A percentile compares a stretch with the other conserved stretches of the same genome.
These are phyloP conservation scores for Barypeithes pellucidus DNA, from an alignment of 2,888 invertebrate genomes.

Conservation along the genomic window DNA sequence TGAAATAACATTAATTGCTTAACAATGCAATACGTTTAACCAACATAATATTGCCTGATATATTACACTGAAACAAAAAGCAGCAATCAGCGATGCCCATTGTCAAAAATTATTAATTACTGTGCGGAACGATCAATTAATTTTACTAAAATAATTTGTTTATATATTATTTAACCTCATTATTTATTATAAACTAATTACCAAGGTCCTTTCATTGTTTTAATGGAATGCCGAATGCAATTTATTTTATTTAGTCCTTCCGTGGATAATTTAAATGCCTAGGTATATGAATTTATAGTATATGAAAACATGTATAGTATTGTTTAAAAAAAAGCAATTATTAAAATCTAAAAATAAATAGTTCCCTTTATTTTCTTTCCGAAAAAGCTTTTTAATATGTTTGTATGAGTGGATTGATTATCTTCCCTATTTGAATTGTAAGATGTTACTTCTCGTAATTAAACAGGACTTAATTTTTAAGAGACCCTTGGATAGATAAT, in stretches of 20 bases:
- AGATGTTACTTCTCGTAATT: too few species aligned
- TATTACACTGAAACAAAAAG: conserved; percentile 22
- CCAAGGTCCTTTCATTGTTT: conserved; percentile 4
- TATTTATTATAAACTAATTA: conserved; percentile 30
- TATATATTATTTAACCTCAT: conserved; percentile 29
- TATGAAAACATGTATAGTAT: too few species aligned
- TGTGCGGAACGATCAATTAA: conserved; percentile 24
- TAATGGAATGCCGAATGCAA: not conserved
- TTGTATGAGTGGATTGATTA: too few species aligned
- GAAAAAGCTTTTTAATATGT: too few species aligned
- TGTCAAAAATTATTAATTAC: conserved; percentile 24
- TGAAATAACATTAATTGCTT: not conserved
- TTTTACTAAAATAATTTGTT: conserved; percentile 26
- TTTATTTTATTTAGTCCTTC: not conserved
- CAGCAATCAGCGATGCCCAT: conserved; percentile 3
- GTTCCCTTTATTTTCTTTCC: too few species aligned
- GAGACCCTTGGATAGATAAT: too few species aligned
- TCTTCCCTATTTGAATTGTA: too few species aligned
- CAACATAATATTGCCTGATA: conserved; percentile 19
- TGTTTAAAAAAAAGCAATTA: too few species aligned
- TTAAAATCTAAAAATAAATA: too few species aligned
- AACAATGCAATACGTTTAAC: conserved; percentile 4
- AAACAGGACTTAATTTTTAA: too few species aligned
- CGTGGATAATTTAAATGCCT: too few species aligned
- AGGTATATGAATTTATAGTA: too few species aligned